Evolutionary conservation across 2,888 invertebrate species (phyloP).

Genomic region (Odontocerum albicorne): DNA sequence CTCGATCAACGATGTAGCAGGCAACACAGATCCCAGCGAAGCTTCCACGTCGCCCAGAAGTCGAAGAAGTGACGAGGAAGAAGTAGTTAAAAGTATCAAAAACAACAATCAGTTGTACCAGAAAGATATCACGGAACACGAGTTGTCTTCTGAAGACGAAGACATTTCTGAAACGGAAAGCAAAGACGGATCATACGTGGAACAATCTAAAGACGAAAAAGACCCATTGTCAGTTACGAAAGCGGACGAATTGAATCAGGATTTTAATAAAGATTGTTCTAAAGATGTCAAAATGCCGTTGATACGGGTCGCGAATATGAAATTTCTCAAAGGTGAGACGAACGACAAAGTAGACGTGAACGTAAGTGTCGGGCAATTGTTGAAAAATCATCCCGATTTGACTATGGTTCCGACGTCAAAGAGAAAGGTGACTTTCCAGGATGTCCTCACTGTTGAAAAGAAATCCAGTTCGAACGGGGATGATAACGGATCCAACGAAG

Average conservation of each 20-base stretch:
- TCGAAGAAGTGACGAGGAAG: constrained; percentile 3
- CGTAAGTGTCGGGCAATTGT: constrained; percentile 1
- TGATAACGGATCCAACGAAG: background rate
- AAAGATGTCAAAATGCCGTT: constrained; percentile 40
- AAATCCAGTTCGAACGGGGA: constrained; percentile 12
- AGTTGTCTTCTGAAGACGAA: constrained; percentile 8
- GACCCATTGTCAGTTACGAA: too few species aligned
- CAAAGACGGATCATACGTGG: background rate
- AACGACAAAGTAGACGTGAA: background rate
- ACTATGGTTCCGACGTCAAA: constrained; percentile 26
- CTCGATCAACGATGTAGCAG: constrained; percentile 39
- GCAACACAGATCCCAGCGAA: constrained; percentile 25
- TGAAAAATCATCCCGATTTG: constrained; percentile 20
- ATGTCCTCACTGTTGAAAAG: constrained; percentile 4
- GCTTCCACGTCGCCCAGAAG: constrained; percentile 5
- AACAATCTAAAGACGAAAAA: background rate
- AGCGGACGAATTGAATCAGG: constrained; percentile 1
- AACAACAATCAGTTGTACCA: constrained; percentile 10
- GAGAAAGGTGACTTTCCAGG: constrained; percentile 32
- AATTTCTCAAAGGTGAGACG: constrained; percentile 43
- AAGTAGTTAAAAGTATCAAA: constrained; percentile 2
- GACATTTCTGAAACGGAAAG: constrained; percentile 2
- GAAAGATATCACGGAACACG: background rate
- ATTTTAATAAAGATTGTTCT: too few species aligned
- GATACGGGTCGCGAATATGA: constrained; percentile 51